Conservation (phyloP, 2,113 vertebrate species). For the Poicephalus meyeri region DNA sequence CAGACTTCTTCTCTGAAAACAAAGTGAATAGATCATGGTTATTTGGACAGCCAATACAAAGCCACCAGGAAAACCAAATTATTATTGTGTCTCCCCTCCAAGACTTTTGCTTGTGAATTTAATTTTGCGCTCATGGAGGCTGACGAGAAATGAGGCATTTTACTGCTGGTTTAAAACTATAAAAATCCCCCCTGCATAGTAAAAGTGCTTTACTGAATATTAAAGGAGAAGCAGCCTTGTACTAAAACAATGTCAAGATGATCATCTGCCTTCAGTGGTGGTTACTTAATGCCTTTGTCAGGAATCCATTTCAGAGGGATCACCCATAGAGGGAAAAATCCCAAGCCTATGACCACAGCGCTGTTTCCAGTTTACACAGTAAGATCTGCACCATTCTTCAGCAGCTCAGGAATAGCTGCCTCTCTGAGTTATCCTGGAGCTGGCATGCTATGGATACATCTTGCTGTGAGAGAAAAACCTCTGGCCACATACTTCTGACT, state of each 20-base stretch:
- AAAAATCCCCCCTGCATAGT: neutral
- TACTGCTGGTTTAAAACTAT: neutral
- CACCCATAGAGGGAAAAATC: neutral
- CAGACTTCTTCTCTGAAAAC: neutral
- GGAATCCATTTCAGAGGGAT: neutral
- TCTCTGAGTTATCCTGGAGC: neutral
- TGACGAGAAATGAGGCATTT: neutral
- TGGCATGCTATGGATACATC: rapidly evolving
- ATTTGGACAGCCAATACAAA: neutral
- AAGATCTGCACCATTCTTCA: neutral
- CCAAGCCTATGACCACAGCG: neutral
- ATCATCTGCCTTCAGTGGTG: neutral
- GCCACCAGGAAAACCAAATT: neutral
- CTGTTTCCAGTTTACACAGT: neutral
- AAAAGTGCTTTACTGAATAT: neutral
- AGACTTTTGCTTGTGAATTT: neutral
- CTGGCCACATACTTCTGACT: neutral
- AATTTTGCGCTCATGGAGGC: neutral
- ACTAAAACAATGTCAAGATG: neutral
- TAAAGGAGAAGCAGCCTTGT: neutral
- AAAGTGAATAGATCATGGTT: neutral
- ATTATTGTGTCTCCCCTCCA: neutral
- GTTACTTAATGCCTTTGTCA: neutral
- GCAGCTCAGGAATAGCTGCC: neutral
- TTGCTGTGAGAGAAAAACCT: neutral